Conservation (phyloP, 2,113 vertebrate genomes). For the Tachuris rubrigastra region DNA sequence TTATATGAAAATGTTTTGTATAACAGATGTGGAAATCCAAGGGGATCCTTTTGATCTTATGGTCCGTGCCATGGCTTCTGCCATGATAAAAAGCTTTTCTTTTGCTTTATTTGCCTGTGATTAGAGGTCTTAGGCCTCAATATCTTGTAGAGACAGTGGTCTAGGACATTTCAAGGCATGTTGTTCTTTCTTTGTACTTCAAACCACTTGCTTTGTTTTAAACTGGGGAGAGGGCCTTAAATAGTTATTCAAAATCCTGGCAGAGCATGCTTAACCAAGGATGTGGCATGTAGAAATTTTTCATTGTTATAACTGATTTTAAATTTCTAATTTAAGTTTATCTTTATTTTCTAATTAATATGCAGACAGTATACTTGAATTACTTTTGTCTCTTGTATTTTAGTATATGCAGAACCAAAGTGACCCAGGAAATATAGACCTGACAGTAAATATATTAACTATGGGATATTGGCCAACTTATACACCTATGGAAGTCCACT, state of each 20-base stretch:
- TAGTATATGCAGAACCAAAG: slow-evolving; percentile 84
- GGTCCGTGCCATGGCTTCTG: background rate
- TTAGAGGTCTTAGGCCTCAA: background rate
- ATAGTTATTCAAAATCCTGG: background rate
- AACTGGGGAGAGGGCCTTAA: background rate
- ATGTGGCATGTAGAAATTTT: background rate
- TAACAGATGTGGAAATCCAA: background rate
- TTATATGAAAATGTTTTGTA: background rate
- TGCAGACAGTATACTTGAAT: background rate
- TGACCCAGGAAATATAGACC: slow-evolving; percentile 79
- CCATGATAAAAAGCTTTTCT: background rate
- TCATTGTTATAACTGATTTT: background rate
- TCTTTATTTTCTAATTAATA: background rate
- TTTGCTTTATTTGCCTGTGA: background rate
- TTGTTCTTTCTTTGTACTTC: background rate
- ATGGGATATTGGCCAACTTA: slow-evolving; percentile 87
- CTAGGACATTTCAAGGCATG: background rate
- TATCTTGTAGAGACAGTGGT: background rate
- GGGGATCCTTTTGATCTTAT: background rate
- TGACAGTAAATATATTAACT: slow-evolving; percentile 83
- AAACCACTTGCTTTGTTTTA: background rate
- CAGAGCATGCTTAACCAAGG: background rate
- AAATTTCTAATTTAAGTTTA: background rate
- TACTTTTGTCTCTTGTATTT: background rate
- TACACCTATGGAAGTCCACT: slow-evolving; percentile 81